A percentile compares a stretch with the other conserved stretches of the same genome.
phyloP scores from a whole-genome alignment of 2,888 invertebrate genomes.

The Cecidostiba fungosa region DNA sequence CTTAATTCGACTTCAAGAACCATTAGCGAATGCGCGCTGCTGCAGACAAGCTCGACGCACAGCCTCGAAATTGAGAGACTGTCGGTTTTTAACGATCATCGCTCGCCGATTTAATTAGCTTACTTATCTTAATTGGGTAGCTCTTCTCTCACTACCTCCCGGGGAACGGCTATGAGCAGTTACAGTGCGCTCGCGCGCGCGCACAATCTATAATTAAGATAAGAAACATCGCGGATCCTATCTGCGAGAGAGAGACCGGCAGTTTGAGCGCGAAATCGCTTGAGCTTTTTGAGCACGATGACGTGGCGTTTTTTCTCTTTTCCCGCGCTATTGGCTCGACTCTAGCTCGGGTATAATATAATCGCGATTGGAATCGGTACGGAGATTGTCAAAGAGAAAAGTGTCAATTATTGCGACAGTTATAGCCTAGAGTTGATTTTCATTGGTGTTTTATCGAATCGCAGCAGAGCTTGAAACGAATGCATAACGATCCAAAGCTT shows the following conservation, averaged over 20 bases:
- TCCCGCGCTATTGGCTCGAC: neutral
- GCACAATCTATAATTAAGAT: conserved; percentile 52
- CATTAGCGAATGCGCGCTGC: conserved; percentile 43
- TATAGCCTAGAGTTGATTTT: no score
- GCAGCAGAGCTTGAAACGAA: neutral
- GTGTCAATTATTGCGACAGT: neutral
- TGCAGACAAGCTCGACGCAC: neutral
- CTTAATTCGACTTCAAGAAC: conserved; percentile 30
- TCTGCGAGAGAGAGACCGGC: neutral
- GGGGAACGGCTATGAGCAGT: conserved; percentile 8
- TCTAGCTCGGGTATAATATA: neutral
- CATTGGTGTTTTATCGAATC: no score
- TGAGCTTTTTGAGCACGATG: neutral
- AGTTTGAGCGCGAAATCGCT: neutral
- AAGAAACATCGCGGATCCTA: conserved; percentile 27
- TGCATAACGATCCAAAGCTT: neutral
- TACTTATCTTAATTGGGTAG: conserved; percentile 65
- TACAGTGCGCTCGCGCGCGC: conserved; percentile 19
- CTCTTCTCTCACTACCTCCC: neutral
- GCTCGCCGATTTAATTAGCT: conserved; percentile 66
- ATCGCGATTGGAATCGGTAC: neutral
- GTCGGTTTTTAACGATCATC: conserved; percentile 62
- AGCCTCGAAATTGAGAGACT: conserved; percentile 27
- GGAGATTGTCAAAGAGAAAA: neutral
- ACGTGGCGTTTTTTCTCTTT: neutral